Evolutionary conservation across 92 coral and sea anemone genomes (phyloP), one percentile per base, ranked within the genome.

Genomic region (Desmophyllum pertusum): DNA sequence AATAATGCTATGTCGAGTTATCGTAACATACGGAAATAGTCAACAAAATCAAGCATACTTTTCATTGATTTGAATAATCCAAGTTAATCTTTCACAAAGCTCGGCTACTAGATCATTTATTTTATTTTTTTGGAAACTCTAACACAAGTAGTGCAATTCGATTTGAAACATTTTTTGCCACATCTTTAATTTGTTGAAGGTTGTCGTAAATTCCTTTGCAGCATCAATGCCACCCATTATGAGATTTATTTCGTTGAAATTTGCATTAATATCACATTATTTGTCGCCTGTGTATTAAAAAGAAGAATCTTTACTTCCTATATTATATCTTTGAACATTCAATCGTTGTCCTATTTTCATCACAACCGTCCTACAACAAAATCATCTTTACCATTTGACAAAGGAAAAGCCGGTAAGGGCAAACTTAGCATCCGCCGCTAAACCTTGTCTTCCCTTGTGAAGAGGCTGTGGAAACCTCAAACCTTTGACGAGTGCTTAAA

Each of bases 391-490:
- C 40, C 29, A 71, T 40, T 71, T 70, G 55, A 21, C 7, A 25
- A 27, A 41, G 15, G 2, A 6, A 27, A 10, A 59, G 55, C 25
- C 36, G 59, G 19, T 4, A 39, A 23, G 3, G 37, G 55, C 13
- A 33, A 76, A 23, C 23, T 27, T 36, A 19, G 51, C 36, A 74
- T 76, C 80, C 51, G 68, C 80, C 80, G 51, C 48, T 37, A 23
- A 76, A 55, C 48, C 5, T 37, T 53, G 21, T 38, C 64, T 76
- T 55, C 55, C 80, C 80, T 25, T 23, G 36, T 55, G 19, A 76
- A 76, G 69, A 55, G 69, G 80, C 67, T 53, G 80, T 38, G 66
- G 11, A 76, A 76, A 59, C 80, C 68, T 55, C 65, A 75, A 45
- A 41, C 29, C 14, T 40, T n/a, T 45, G 10, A 29, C 5, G 37